A percentile compares a stretch with the other conserved stretches of the same genome.
Evolutionary conservation across 2,113 vertebrate species (phyloP).

Genomic region (Urocitellus parryii): DNA sequence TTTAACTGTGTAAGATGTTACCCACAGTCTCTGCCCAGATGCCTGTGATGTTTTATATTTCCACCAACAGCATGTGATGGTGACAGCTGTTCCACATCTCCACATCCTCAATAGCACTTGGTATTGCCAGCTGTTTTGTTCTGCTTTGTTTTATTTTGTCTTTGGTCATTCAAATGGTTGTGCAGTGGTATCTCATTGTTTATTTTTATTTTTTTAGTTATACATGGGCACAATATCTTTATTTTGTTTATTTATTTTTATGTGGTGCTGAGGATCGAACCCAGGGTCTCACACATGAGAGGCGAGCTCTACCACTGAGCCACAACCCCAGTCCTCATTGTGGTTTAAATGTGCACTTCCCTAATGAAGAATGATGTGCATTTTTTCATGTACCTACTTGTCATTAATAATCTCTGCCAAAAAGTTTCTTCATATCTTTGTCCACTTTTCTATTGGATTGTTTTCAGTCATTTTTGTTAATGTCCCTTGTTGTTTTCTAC

Average conservation of each 20-base stretch:
- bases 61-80: not conserved
- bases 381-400: not conserved
- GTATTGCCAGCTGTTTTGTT: not conserved
- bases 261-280: too few relatives aligned
- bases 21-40: not conserved
- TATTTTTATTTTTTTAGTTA: not conserved
- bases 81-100: not conserved
- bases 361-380: not conserved
- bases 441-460: not conserved
- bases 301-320: too few relatives aligned
- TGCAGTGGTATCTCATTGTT: not conserved
- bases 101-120: not conserved
- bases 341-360: not conserved
- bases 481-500: not conserved
- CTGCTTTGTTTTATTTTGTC: not conserved
- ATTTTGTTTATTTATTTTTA: too few relatives aligned
- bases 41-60: not conserved
- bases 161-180: not conserved
- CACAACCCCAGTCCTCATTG: not conserved
- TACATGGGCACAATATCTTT: too few relatives aligned
- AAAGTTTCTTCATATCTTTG: not conserved
- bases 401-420: not conserved
- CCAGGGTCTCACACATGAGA: too few relatives aligned
- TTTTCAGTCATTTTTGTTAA: not conserved
- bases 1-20: not conserved